Evolutionary conservation across 2,888 invertebrate species (phyloP).

Genomic region (Parnassius mnemosyne): DNA sequence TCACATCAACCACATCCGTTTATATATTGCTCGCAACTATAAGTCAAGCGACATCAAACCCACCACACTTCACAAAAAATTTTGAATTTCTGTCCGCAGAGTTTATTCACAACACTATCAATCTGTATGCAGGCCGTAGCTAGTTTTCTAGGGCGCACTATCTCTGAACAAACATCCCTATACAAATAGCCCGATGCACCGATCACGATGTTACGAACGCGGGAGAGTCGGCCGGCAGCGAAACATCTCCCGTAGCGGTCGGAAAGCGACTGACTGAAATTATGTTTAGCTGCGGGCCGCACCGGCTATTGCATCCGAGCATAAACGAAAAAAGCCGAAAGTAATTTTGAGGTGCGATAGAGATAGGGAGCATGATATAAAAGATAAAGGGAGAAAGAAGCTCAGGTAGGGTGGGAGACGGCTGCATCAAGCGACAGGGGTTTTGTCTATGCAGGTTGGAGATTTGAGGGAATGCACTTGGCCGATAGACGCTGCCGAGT

Average conservation of each 20-base stretch:
- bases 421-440: constrained; percentile 61
- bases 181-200: constrained; percentile 56
- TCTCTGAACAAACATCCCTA: constrained; percentile 73
- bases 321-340: constrained; percentile 74
- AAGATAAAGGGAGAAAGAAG: constrained; percentile 52
- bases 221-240: constrained; percentile 54
- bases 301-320: constrained; percentile 79
- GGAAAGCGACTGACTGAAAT: constrained; percentile 73
- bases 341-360: constrained; percentile 69
- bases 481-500: constrained; percentile 33
- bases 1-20: constrained; percentile 61
- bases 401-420: constrained; percentile 67
- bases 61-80: constrained; percentile 50
- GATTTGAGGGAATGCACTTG: constrained; percentile 64
- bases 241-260: constrained; percentile 60
- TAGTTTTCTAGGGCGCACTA: constrained; percentile 61
- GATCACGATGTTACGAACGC: constrained; percentile 66
- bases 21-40: constrained; percentile 44
- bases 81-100: constrained; percentile 34
- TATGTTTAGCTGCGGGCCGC: constrained; percentile 76
- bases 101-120: constrained; percentile 58
- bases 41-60: constrained; percentile 55
- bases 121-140: constrained; percentile 44
- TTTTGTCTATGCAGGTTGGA: constrained; percentile 65
- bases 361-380: constrained; percentile 48